Percentiles rank a stretch among this genome's conserved stretches.
These are phyloP conservation scores for Leptinotarsa juncta DNA, from an alignment of 2,888 invertebrate genomes.

Conservation along the genomic window DNA sequence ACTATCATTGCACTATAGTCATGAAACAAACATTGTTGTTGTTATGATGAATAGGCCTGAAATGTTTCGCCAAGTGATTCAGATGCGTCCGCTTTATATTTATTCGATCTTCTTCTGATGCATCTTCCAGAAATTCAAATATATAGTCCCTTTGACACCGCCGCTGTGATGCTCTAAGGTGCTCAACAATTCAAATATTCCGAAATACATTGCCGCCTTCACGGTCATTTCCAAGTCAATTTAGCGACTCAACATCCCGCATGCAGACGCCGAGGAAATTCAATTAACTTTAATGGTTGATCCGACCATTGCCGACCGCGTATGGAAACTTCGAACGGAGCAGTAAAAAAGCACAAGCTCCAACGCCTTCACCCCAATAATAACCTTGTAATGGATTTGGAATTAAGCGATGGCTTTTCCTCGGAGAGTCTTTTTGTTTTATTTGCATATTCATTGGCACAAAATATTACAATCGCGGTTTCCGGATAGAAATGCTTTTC, in stretches of 20 bases:
- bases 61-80: too few species aligned
- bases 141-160: constrained; percentile 1
- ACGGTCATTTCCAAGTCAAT: constrained; percentile 67
- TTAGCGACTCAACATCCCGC: constrained; percentile 65
- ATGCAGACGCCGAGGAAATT: constrained; percentile 67
- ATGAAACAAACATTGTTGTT: too few species aligned
- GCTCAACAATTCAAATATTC: constrained; percentile 63
- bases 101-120: too few species aligned
- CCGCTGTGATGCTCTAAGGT: constrained; percentile 52
- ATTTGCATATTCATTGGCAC: constrained; percentile 53
- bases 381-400: constrained; percentile 62
- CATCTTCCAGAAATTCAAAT: too few species aligned
- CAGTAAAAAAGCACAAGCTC: constrained; percentile 51
- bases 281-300: constrained; percentile 71
- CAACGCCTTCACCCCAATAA: constrained; percentile 54
- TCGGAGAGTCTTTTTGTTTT: constrained; percentile 55
- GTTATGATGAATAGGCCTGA: too few species aligned
- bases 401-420: constrained; percentile 60
- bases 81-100: too few species aligned
- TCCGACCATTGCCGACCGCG: constrained; percentile 61
- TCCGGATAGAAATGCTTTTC: not conserved
- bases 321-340: constrained; percentile 55
- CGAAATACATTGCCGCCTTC: constrained; percentile 63
- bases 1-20: too few species aligned
- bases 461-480: constrained; percentile 17